phyloP scores from a whole-genome alignment of 92 coral and sea anemone genomes.

The Zoanthus sociatus region DNA sequence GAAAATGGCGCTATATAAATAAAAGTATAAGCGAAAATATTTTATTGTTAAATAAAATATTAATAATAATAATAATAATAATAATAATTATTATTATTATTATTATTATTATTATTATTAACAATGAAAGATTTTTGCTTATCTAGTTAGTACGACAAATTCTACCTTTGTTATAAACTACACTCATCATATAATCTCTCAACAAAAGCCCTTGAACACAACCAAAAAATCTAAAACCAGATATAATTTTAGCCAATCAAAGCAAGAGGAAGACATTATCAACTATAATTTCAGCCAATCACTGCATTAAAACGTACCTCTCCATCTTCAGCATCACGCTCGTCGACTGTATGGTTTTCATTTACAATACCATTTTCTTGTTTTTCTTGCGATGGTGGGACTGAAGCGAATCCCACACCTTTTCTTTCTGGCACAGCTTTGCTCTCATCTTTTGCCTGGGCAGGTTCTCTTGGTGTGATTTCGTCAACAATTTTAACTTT shows the following conservation, averaged over 20 bases:
- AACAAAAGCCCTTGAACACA: too few relatives aligned
- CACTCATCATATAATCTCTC: too few relatives aligned
- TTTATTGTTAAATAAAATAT: too few relatives aligned
- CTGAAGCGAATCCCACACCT: slow-evolving; percentile 79
- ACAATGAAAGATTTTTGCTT: too few relatives aligned
- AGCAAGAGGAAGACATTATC: background rate
- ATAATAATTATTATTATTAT: too few relatives aligned
- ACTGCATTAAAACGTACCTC: slow-evolving; percentile 14
- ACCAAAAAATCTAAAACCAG: background rate
- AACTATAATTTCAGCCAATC: background rate
- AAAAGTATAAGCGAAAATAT: too few relatives aligned
- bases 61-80: too few relatives aligned
- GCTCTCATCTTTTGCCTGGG: slow-evolving; percentile 25
- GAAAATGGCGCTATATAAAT: too few relatives aligned
- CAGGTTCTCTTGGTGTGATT: slow-evolving; percentile 49
- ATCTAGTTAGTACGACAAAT: too few relatives aligned
- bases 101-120: too few relatives aligned
- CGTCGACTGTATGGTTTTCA: slow-evolving; percentile 55
- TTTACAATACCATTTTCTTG: slow-evolving; percentile 34
- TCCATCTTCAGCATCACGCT: slow-evolving; percentile 63
- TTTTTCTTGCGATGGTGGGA: slow-evolving; percentile 26
- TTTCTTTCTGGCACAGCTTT: slow-evolving; percentile 45
- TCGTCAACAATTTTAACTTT: slow-evolving; percentile 61
- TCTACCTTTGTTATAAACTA: too few relatives aligned
- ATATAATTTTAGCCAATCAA: background rate